phyloP scores from a whole-genome alignment of 2,888 invertebrate genomes.

The Neuroscelio doddi region DNA sequence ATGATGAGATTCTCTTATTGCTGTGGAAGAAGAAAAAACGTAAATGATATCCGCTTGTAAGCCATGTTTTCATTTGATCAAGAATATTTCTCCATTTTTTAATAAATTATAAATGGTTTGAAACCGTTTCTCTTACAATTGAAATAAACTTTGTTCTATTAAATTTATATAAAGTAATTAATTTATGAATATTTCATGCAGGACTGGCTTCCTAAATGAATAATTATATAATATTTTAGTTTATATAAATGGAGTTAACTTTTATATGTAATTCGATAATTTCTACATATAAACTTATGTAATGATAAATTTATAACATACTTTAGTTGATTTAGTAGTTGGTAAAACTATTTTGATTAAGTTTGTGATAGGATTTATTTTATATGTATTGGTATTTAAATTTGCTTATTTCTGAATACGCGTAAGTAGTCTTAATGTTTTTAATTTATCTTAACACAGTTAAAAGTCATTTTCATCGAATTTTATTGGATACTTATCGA shows the following conservation, averaged over 20 bases:
- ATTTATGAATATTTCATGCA: neutral
- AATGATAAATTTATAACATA: too few relatives aligned
- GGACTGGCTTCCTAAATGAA: neutral
- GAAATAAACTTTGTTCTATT: slow-evolving; percentile 13
- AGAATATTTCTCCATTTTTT: slow-evolving; percentile 12
- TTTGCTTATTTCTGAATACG: too few relatives aligned
- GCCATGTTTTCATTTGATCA: slow-evolving; percentile 34
- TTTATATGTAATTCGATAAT: too few relatives aligned
- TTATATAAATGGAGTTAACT: too few relatives aligned
- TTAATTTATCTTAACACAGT: too few relatives aligned
- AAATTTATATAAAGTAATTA: slow-evolving; percentile 1
- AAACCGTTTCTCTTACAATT: slow-evolving; percentile 9
- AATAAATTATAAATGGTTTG: neutral
- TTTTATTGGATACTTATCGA: neutral
- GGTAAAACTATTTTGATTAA: too few relatives aligned
- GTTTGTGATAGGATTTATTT: too few relatives aligned
- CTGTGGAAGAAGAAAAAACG: slow-evolving; percentile 15
- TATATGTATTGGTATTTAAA: too few relatives aligned
- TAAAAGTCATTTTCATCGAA: neutral
- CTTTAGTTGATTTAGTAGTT: too few relatives aligned
- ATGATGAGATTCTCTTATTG: slow-evolving; percentile 27
- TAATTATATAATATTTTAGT: neutral
- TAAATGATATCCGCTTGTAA: slow-evolving; percentile 39
- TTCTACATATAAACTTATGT: too few relatives aligned
- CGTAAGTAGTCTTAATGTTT: too few relatives aligned